These are phyloP conservation scores for Steatocranus sp. DNA, from an alignment of 2,797 vertebrate genomes.

Conservation along the genomic window DNA sequence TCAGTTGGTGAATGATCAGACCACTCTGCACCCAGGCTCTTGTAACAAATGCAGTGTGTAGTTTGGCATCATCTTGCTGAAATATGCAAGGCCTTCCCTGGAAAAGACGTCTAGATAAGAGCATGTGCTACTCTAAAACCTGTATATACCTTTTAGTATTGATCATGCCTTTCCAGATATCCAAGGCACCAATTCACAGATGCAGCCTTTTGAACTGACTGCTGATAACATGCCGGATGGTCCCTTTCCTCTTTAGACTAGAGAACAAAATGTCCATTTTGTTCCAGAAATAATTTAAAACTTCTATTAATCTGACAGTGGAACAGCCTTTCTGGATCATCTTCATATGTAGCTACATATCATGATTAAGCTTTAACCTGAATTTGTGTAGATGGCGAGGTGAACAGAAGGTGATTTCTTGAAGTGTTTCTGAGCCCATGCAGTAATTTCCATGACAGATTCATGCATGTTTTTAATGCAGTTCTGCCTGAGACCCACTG, in stretches of 20 bases:
- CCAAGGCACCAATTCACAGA: neutral
- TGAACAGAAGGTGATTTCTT: neutral
- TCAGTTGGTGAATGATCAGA: neutral
- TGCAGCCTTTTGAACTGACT: neutral
- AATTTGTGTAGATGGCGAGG: neutral
- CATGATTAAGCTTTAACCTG: neutral
- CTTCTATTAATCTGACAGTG: neutral
- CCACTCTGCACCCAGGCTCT: neutral
- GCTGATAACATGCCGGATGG: neutral
- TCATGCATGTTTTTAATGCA: neutral
- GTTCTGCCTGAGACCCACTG: neutral
- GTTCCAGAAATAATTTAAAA: neutral
- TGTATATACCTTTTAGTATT: neutral
- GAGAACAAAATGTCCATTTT: neutral
- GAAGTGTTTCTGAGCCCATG: neutral
- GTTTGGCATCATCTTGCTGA: neutral
- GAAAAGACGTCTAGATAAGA: neutral
- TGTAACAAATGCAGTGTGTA: neutral
- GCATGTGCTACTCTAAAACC: neutral
- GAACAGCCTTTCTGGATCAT: neutral
- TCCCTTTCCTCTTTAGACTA: neutral
- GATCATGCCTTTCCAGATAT: neutral
- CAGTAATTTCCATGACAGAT: neutral
- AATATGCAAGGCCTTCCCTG: neutral
- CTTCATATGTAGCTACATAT: neutral